Percentiles rank a stretch among this genome's conserved stretches.
Conservation (phyloP, 2,113 vertebrate species). For the Stegastes partitus region DNA sequence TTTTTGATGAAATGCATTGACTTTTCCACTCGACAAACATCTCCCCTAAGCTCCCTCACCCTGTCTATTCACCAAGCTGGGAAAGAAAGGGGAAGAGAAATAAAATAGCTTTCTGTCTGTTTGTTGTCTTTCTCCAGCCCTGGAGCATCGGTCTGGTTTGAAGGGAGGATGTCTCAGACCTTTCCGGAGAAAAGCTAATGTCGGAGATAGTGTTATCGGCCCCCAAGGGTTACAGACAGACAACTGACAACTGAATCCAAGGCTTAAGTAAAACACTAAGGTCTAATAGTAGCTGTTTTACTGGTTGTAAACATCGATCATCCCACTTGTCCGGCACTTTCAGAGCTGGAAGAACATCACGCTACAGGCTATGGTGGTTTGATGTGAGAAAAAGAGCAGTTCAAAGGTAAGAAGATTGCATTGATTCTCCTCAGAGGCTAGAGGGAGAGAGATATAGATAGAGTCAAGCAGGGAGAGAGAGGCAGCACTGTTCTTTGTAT, state of each 20-base stretch:
- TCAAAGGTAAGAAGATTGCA: constrained; percentile 75
- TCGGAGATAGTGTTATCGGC: constrained; percentile 35
- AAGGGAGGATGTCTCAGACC: constrained; percentile 45
- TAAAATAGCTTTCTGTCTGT: constrained; percentile 59
- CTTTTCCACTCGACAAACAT: constrained; percentile 47
- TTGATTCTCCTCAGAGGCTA: constrained; percentile 50
- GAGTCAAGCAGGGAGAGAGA: constrained; percentile 28
- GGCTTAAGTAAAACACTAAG: constrained; percentile 65
- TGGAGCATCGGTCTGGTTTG: constrained; percentile 36
- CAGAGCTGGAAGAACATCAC: constrained; percentile 53
- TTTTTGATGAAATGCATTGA: constrained; percentile 50
- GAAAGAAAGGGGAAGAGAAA: constrained; percentile 14
- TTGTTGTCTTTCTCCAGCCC: constrained; percentile 47
- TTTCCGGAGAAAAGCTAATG: constrained; percentile 68
- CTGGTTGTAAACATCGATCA: constrained; percentile 76
- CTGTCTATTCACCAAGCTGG: constrained; percentile 20
- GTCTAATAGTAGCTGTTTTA: constrained; percentile 61
- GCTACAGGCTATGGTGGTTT: constrained; percentile 59
- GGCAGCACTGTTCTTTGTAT: constrained; percentile 20
- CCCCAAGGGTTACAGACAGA: constrained; percentile 40
- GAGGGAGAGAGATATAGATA: constrained; percentile 35
- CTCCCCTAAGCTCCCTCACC: constrained; percentile 29
- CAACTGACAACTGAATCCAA: constrained; percentile 58
- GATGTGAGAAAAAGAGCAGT: constrained; percentile 70
- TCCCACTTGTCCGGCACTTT: constrained; percentile 62